phyloP scores from a whole-genome alignment of 2,888 invertebrate genomes.

The Calameuta pallipes region DNA sequence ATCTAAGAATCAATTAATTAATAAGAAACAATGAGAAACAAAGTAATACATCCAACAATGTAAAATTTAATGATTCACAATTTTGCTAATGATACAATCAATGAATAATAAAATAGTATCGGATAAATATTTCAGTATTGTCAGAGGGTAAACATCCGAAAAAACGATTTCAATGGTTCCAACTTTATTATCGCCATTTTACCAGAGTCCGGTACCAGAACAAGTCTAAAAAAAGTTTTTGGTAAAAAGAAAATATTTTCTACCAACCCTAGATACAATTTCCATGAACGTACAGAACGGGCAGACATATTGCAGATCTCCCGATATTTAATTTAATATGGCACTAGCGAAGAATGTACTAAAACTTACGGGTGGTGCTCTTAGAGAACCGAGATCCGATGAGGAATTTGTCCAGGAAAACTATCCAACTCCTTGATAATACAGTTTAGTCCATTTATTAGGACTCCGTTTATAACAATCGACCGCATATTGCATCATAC shows the following conservation, averaged over 20 bases:
- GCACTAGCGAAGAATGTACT: too few species aligned
- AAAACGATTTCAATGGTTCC: conserved; percentile 67
- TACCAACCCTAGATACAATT: neutral
- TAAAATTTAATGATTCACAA: neutral
- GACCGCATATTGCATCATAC: too few species aligned
- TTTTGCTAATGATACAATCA: conserved; percentile 58
- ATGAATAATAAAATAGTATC: conserved; percentile 64
- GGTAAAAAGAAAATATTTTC: neutral
- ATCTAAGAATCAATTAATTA: too few species aligned
- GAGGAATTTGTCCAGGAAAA: too few species aligned
- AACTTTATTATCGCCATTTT: conserved; percentile 11
- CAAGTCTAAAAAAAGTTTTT: conserved; percentile 65
- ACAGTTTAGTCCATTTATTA: neutral
- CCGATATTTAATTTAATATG: too few species aligned
- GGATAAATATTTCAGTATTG: conserved; percentile 54
- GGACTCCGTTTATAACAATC: too few species aligned
- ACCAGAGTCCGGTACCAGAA: conserved; percentile 68
- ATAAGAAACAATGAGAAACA: too few species aligned
- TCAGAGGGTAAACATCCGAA: conserved; percentile 68
- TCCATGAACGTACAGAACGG: conserved; percentile 39
- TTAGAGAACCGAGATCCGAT: too few species aligned
- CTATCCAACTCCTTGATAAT: conserved; percentile 55
- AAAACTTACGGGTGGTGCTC: too few species aligned
- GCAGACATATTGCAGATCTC: too few species aligned
- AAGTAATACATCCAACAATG: neutral